A percentile compares a stretch with the other conserved stretches of the same genome.
Evolutionary conservation across 2,797 vertebrate genomes (phyloP).

Genomic region (Propithecus perrieri): DNA sequence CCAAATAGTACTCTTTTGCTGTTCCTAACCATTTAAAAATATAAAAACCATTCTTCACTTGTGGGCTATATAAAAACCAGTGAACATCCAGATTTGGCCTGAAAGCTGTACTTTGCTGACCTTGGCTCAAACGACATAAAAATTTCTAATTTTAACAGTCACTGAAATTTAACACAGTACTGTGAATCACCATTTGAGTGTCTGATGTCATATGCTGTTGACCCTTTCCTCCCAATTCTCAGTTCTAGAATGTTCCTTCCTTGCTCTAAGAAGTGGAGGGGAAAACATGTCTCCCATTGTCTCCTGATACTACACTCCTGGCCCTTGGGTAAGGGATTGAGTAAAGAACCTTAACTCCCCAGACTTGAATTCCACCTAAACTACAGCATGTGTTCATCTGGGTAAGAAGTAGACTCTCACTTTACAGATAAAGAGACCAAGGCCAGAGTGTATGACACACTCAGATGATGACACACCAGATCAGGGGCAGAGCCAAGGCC

Average conservation of each 20-base stretch:
- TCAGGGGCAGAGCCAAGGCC: not conserved
- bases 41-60: not conserved
- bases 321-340: not conserved
- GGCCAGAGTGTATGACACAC: not conserved
- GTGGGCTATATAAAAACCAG: not conserved
- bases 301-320: not conserved
- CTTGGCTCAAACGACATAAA: not conserved
- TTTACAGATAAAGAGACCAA: not conserved
- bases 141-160: not conserved
- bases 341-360: not conserved
- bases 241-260: not conserved
- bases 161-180: not conserved
- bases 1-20: not conserved
- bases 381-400: accelerated
- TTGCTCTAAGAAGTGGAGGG: not conserved
- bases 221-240: not conserved
- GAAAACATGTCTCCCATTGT: accelerated
- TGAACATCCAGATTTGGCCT: not conserved
- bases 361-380: not conserved
- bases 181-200: not conserved
- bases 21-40: not conserved
- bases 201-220: not conserved
- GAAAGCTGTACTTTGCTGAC: not conserved
- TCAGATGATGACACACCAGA: not conserved
- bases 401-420: not conserved